phyloP scores from a whole-genome alignment of 2,797 vertebrate species.

The Stomatorhinus walkeri region DNA sequence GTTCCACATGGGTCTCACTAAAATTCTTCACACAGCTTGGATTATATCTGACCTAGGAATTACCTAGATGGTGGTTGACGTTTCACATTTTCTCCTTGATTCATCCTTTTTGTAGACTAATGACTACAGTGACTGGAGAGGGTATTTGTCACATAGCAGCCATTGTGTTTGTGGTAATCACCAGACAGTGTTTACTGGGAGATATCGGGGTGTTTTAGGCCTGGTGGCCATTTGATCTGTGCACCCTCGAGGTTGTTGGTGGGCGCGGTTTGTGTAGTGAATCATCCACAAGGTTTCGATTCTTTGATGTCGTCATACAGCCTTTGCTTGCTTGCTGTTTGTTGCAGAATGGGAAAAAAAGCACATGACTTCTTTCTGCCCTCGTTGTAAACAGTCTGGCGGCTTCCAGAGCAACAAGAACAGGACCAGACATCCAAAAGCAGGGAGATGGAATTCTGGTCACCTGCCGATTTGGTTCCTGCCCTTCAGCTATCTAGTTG shows the following conservation, averaged over 20 bases:
- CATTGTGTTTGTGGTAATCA: background rate
- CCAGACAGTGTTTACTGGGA: background rate
- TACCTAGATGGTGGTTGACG: background rate
- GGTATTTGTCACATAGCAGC: background rate
- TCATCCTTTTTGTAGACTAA: background rate
- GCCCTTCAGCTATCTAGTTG: background rate
- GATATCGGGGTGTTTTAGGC: background rate
- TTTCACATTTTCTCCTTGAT: background rate
- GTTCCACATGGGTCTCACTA: background rate
- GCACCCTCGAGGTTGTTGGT: background rate
- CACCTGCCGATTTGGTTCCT: background rate
- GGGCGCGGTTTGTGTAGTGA: background rate
- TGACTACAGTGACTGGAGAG: background rate
- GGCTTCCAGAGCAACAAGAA: background rate
- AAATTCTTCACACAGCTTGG: background rate
- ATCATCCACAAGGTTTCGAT: background rate
- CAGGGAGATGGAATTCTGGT: background rate
- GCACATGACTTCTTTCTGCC: background rate
- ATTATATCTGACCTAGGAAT: background rate
- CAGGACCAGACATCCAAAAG: background rate
- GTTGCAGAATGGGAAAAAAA: background rate
- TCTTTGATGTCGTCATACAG: background rate
- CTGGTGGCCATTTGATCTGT: background rate
- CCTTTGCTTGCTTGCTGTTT: background rate
- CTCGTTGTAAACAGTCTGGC: background rate